Evolutionary conservation across 2,888 invertebrate genomes (phyloP), one percentile per base, ranked within the genome.

Genomic region (Thecophora atra): DNA sequence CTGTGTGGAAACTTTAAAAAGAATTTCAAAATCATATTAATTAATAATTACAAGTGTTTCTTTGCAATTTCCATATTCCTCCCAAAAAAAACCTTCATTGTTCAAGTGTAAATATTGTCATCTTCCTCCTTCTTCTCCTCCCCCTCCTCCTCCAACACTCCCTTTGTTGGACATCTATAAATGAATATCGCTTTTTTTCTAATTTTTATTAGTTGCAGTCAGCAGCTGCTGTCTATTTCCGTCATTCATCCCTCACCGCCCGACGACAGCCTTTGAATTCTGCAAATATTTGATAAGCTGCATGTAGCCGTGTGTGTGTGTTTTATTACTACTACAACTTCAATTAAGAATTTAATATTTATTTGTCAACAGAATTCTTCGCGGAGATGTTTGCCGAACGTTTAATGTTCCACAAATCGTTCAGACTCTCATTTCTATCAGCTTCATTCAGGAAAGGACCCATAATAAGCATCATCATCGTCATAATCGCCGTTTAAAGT

Each of bases 221-320:
- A 63, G 63, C 63, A 63, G 42, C 63, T 63, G 63, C 24, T 63
- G 19, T 15, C 19, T 30, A 21, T 37, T 7, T 44, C 21, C 28
- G 13, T 51, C 28, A 26, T n/a, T 66, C 51, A 51, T 66, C 52
- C 52, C 65, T 52, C 15, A n/a, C 52, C 8, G 19, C 28, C 24
- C 42, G 42, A 11, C 1, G 7, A n/a, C 42, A 26, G 42, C 11
- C 26, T 8, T 42, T n/a, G 47, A 47, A 42, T 44, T 37, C 52
- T 62, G 69, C 19, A 69, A 69, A 69, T 69, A 62, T 69, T 69
- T 69, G 69, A 15, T 47, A 62, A 69, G 69, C 60, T 69, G 69
- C 30, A 21, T 67, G 6, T n/a, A n/a, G n/a, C n/a, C 37, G 21
- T 47, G 19, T 24, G 19, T 19, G 54, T 24, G 54, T 54, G 54